phyloP scores from a whole-genome alignment of 2,113 vertebrate genomes.

The Nyctibius bracteatus region DNA sequence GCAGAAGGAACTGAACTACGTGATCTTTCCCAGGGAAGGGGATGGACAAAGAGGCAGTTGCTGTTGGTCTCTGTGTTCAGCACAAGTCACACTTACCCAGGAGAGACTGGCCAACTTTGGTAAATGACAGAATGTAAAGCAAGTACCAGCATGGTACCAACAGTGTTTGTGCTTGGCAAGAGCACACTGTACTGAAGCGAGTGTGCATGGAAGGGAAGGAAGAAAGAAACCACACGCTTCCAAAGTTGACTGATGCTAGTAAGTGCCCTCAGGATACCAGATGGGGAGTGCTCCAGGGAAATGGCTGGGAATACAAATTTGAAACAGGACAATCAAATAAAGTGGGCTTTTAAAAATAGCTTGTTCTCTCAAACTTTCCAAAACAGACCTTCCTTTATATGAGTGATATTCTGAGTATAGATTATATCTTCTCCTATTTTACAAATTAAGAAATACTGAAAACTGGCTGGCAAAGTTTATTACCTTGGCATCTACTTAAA shows the following conservation, averaged over 20 bases:
- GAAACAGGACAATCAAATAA: neutral
- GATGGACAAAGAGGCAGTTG: neutral
- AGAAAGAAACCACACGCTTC: neutral
- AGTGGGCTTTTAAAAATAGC: conserved; percentile 1
- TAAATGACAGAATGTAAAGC: neutral
- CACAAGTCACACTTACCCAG: neutral
- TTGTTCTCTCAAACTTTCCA: neutral
- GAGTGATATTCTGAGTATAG: conserved; percentile 1
- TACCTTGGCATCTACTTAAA: conserved; percentile 40
- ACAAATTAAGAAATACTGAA: neutral
- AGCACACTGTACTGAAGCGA: neutral
- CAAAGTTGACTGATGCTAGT: neutral
- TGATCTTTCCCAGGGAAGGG: neutral
- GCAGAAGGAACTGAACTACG: neutral
- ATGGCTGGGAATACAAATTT: neutral
- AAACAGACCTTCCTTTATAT: neutral
- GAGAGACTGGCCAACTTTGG: neutral
- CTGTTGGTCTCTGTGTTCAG: neutral
- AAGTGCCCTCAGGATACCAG: neutral
- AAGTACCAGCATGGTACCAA: neutral
- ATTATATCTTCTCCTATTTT: conserved; percentile 11
- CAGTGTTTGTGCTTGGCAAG: neutral
- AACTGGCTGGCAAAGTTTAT: conserved; percentile 3
- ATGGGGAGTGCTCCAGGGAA: neutral
- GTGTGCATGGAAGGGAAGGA: neutral